Base-by-base conservation (phyloP, 2,888 invertebrate species). In the Erynnis tages region DNA sequence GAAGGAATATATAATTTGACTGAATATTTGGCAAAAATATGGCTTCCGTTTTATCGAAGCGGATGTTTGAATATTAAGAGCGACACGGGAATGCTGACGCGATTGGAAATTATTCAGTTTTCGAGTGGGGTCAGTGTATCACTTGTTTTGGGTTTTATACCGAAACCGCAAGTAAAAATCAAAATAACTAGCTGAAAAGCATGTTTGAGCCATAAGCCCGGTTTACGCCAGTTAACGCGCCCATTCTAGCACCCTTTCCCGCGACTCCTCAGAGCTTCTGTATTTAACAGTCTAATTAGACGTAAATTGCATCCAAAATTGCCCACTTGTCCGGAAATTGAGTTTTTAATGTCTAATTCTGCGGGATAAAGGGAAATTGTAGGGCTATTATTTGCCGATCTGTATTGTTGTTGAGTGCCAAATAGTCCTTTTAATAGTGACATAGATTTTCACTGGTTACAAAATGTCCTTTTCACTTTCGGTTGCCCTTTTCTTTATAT, bases 261-360 rank as follows among this genome's bases (percentile, higher is more conserved):
- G 53, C 40, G 41, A 46, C 41, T 53, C 29, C 41, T 17, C 38
- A 11, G 29, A 62, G 61, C 69, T 72, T 76, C 80, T 82, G 80
- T 79, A 79, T 77, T 81, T 82, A 84, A 84, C 73, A 76, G 78
- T 78, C 74, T 84, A 84, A 86, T 86, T 86, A 84, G 78, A 76
- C 76, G 81, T 82, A 82, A 84, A 86, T 85, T 82, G 82, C 82
- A 80, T 76, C 74, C 73, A 71, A 74, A 83, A 84, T 81, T 79
- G 79, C 78, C 70, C 71, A 76, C 76, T 81, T 78, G 79, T 74
- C 69, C 78, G 78, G 79, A 76, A 82, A 84, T 80, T 79, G 78
- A 79, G 79, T 81, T 80, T 79, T 82, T 73, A 84, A 86, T 82
- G 82, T 80, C 82, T 80, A 83, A 84, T 85, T 82, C 76, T 64